Evolutionary conservation across 2,797 vertebrate genomes (phyloP), one percentile per base, ranked within the genome.

Genomic region (Liparis tanakae): DNA sequence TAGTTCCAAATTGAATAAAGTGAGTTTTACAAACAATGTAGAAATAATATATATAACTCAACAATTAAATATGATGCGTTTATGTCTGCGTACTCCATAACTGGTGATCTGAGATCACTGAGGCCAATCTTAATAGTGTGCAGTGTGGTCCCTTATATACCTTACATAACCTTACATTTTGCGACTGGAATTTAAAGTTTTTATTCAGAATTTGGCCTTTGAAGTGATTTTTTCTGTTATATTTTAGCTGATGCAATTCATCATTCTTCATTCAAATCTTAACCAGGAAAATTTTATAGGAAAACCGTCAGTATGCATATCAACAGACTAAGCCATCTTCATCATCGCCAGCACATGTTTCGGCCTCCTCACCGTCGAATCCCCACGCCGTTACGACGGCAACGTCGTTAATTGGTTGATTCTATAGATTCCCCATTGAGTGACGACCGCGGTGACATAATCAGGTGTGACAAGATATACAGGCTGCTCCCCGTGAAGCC

Each of bases 391-490:
- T 63, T n/a, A 17, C 7, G 4, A 50, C 14, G 30, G 34, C 2
- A 64, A 25, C 10, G 5, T 57, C 5, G 44, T 18, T 14, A 44
- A 63, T 7, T 20, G 1, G 13, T 44, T 53, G 8, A 15, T 50
- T 8, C 2, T 0, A 5, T n/a, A 10, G 6, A 66, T 34, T 67
- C 61, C 55, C 70, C 18, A 18, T 13, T 56, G 72, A 37, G 46
- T 9, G 1, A 59, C 22, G 25, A 20, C 61, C 33, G 43, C 1
- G 1, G 1, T 84, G 0, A 56, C 13, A 34, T 72, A 10, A 69
- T 9, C n/a, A 12, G 9, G 30, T 39, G 14, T 36, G 57, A 77
- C 55, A 34, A 43, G 4, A 57, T 80, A 82, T 81, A 83, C 1
- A 72, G 25, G 12, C 72, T 41, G 14, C 0, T 12, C 14, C 14